Base-by-base conservation (phyloP, 2,888 invertebrate genomes). In the Plebejus argus region DNA sequence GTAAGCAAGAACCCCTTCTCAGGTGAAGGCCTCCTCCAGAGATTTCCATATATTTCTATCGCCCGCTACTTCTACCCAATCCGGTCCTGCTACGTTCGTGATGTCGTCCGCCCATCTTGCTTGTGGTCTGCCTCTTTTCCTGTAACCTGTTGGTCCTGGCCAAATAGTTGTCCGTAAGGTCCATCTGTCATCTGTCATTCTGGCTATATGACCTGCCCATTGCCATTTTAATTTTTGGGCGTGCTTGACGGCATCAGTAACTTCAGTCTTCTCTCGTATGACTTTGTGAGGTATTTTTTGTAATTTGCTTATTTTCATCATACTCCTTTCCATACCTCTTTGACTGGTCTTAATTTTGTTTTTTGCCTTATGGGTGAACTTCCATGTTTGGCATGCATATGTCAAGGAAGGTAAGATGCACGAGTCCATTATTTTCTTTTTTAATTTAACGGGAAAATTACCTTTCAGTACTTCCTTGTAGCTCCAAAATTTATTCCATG, bases 191-290 rank as follows among this genome's bases (percentile, higher is more conserved):
- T n/a, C n/a, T n/a, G 23, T 15, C 18, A 72, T 5, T 45, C 74
- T 45, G 35, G 4, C 18, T 12, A 45, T 66, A 18, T 78, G 77
- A 15, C 45, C 79, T 61, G 79, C 79, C 4, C 33, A 33, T 33
- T 33, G 33, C 33, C 3, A 33, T 33, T 33, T 33, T 33, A 33
- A 33, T 33, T 33, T n/a, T n/a, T n/a, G n/a, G 33, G 33, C 33
- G 33, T 80, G 10, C n/a, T n/a, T n/a, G n/a, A n/a, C n/a, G n/a
- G n/a, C n/a, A n/a, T n/a, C n/a, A n/a, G n/a, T n/a, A n/a, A 70
- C 78, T 79, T 81, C 78, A 28, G 79, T 80, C 76, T 76, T 80
- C 28, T 77, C 39, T 70, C 81, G 77, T 35, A 80, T 81, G n/a
- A 6, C 45, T 7, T 35, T 78, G 49, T 77, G 78, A 12, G 70